Evolutionary conservation across 2,888 invertebrate species (phyloP), one percentile per base, ranked within the genome.

Genomic region (Eugnorisma glareosa): DNA sequence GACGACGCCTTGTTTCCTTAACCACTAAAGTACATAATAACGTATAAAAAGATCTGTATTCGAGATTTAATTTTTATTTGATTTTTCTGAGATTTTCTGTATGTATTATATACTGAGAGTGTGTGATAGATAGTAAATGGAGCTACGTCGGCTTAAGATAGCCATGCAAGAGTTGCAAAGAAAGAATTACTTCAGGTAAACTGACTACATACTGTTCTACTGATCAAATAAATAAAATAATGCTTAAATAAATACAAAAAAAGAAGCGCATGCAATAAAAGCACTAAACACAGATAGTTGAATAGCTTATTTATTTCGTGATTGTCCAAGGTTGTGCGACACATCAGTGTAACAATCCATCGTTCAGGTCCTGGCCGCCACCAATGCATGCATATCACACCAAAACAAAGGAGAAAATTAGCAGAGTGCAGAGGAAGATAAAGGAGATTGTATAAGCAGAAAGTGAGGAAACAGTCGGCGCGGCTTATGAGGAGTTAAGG

Each of bases 341-440:
- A 88, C 89, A 82, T 96, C 94, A 96, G 94, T 95, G 96, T 93
- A 96, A 94, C 90, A 96, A 92, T 93, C 96, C 96, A 90, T 96
- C 96, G 94, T 96, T 96, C 93, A 96, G 94, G 94, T 96, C 96
- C 96, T 96, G 96, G 90, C 92, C 91, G 92, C 92, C 94, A 93
- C 91, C 94, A 93, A 93, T 90, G 96, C 96, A 95, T 96, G 96
- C 96, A 95, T 92, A 93, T 93, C 94, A 95, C 95, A 95, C 92
- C 93, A 93, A 94, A 89, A 95, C 94, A 92, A 93, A 90, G 91
- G 87, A 89, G 88, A 81, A 90, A 88, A 92, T 95, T 96, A 96
- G 94, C 95, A 82, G 85, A 93, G 94, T 93, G 94, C 94, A 90
- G 90, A 79, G 77, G 85, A 86, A 89, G 78, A 70, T 73, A 69